Evolutionary conservation across 2,113 vertebrate species (phyloP), one percentile per base, ranked within the genome.

Genomic region (Pyxicephalus adspersus): DNA sequence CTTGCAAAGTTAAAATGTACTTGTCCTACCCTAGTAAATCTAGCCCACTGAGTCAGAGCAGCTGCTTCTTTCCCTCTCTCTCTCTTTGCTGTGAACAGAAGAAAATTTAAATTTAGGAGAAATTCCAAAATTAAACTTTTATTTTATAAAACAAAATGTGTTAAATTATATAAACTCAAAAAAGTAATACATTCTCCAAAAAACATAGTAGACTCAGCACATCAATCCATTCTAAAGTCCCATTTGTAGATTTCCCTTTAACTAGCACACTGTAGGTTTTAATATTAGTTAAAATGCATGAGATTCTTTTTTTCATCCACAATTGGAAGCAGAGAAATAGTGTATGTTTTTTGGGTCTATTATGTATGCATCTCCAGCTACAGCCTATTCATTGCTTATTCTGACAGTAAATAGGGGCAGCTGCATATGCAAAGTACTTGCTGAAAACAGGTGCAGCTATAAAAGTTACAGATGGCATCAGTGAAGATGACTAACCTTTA

Each of bases 401-500:
- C 68, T 82, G 79, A 75, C 70, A 82, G 70, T 75, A 82, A 82
- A 82, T 58, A 72, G 70, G 29, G 61, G 80, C 80, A 82, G 80
- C 80, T 82, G 80, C 23, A 50, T 75, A 82, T 82, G 71, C 71
- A 82, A 82, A 82, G 71, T 73, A 75, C 60, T 66, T 3, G 50
- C 70, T 75, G 61, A 15, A 82, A 82, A 75, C 80, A 82, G 80
- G 80, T 82, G 80, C 80, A 82, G 80, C 80, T 82, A 82, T 82
- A 82, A 82, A 82, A 82, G 80, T 73, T 82, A 82, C 80, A 82
- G 80, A 82, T 82, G 80, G 80, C 45, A 66, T 54, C 63, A 58
- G 50, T 66, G 61, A 82, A 74, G 71, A 82, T 82, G 80, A 75
- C 80, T 82, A 82, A 82, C 80, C 80, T 82, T 82, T 82, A 82